A percentile compares a stretch with the other conserved stretches of the same genome.
Evolutionary conservation across 2,888 invertebrate genomes (phyloP).

Genomic region (Octonoba sinensis): DNA sequence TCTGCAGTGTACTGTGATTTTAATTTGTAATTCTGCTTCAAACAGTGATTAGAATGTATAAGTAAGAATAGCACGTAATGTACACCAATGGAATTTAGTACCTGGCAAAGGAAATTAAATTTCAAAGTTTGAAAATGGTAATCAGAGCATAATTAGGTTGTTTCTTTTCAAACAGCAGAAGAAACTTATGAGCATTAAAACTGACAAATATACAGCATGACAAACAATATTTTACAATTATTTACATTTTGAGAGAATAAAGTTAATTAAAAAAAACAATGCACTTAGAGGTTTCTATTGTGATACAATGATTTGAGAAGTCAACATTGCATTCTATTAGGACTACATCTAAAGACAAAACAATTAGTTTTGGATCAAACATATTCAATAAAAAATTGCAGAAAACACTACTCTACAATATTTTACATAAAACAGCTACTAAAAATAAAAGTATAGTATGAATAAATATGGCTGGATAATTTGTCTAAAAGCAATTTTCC

Average conservation of each 20-base stretch:
- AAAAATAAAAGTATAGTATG: conserved; percentile 30
- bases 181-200: too few species aligned
- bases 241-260: conserved; percentile 35
- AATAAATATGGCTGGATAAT: conserved; percentile 64
- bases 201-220: not conserved
- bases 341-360: conserved; percentile 30
- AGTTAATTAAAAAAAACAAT: not conserved
- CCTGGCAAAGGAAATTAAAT: too few species aligned
- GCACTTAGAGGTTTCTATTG: not conserved
- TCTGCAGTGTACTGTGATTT: too few species aligned
- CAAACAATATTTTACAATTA: conserved; percentile 50
- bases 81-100: too few species aligned
- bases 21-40: too few species aligned
- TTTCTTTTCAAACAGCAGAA: too few species aligned
- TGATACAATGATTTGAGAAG: conserved; percentile 14
- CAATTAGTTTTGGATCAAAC: conserved; percentile 27
- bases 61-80: too few species aligned
- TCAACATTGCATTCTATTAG: conserved; percentile 27
- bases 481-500: conserved; percentile 31
- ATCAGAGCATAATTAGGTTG: too few species aligned
- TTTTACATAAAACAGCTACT: conserved; percentile 56
- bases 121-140: too few species aligned
- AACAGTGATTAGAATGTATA: too few species aligned
- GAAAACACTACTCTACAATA: conserved; percentile 25
- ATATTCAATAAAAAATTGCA: conserved; percentile 11